Percentiles rank a stretch among this genome's conserved stretches.
These are phyloP conservation scores for Dolichoris vasculosae DNA, from an alignment of 1,140 invertebrate species.

Conservation along the genomic window DNA sequence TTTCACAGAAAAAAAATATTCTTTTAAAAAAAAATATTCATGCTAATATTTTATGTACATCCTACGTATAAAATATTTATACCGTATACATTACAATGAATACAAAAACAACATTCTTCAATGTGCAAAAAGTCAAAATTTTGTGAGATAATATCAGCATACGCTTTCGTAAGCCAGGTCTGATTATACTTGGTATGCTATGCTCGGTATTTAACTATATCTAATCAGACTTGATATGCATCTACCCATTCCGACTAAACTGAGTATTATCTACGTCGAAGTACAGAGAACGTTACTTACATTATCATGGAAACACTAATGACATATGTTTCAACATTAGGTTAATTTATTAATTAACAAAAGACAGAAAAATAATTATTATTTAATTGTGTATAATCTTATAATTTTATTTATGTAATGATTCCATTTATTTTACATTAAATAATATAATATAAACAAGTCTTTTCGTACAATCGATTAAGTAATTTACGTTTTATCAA, in stretches of 20 bases:
- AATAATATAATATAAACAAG: too few species aligned
- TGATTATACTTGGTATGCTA: not conserved
- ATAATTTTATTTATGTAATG: too few species aligned
- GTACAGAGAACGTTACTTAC: not conserved
- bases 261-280: slow-evolving; percentile 2
- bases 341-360: not conserved
- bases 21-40: too few species aligned
- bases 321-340: not conserved
- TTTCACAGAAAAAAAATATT: too few species aligned
- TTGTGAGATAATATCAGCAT: not conserved
- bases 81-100: not conserved
- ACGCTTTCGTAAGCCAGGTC: not conserved
- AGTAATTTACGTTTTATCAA: too few species aligned
- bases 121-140: not conserved
- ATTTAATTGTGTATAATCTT: too few species aligned
- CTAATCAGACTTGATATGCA: not conserved
- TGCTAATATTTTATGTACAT: not conserved
- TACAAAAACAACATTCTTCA: too few species aligned
- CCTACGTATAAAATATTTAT: not conserved
- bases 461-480: too few species aligned
- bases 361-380: not conserved
- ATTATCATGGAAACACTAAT: not conserved
- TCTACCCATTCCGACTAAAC: not conserved
- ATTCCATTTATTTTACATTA: too few species aligned
- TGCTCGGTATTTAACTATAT: not conserved